Conservation (phyloP, 2,888 invertebrate species). For the Aleiodes testaceus region DNA sequence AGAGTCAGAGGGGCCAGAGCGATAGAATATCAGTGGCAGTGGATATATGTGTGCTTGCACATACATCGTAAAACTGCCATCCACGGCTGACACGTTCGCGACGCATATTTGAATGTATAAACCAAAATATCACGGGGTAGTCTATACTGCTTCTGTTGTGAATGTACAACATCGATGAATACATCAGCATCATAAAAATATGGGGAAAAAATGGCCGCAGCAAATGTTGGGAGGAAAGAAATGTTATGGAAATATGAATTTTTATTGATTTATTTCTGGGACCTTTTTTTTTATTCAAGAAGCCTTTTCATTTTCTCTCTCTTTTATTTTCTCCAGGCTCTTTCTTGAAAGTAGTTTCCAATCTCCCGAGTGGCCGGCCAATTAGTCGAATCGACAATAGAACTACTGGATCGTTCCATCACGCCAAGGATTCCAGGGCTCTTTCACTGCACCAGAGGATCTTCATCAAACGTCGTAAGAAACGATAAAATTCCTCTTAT, state of each 20-base stretch:
- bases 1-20: slow-evolving; percentile 20
- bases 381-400: slow-evolving; percentile 31
- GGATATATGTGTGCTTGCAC: slow-evolving; percentile 30
- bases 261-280: background rate
- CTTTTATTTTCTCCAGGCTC: background rate
- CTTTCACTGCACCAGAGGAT: background rate
- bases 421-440: background rate
- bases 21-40: slow-evolving; percentile 43
- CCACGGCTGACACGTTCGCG: slow-evolving; percentile 42
- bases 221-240: background rate
- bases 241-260: slow-evolving; percentile 6
- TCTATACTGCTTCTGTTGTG: slow-evolving; percentile 28
- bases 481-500: slow-evolving; percentile 20
- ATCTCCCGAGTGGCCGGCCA: slow-evolving; percentile 24
- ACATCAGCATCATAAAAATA: slow-evolving; percentile 28
- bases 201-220: background rate
- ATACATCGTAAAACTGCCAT: slow-evolving; percentile 40
- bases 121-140: slow-evolving; percentile 39
- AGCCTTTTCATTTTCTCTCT: slow-evolving; percentile 8
- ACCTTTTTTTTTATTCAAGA: too few species aligned
- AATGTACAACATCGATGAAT: slow-evolving; percentile 36
- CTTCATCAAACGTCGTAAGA: background rate
- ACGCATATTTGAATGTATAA: slow-evolving; percentile 47
- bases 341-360: background rate
- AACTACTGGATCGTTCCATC: slow-evolving; percentile 24